Evolutionary conservation across 2,888 invertebrate genomes (phyloP).

Genomic region (Leptura quadrifasciata): DNA sequence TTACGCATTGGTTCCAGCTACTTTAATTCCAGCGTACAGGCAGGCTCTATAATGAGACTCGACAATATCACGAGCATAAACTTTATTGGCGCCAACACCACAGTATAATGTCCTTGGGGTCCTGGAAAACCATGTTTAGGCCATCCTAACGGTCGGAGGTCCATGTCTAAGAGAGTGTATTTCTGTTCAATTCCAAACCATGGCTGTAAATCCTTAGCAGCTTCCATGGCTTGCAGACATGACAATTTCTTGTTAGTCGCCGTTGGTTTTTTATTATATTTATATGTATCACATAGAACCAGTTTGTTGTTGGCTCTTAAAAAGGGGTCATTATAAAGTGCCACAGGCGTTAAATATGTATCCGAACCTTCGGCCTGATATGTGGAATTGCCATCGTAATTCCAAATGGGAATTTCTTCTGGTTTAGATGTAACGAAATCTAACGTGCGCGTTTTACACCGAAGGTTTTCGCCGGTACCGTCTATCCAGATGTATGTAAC

Average conservation of each 20-base stretch:
- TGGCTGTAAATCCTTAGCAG: constrained; percentile 83
- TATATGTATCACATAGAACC: constrained; percentile 93
- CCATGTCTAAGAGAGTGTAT: constrained; percentile 91
- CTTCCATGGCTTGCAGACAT: constrained; percentile 85
- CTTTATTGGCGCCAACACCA: constrained; percentile 96
- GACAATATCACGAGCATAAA: constrained; percentile 96
- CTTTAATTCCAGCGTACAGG: constrained; percentile 94
- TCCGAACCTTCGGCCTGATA: constrained; percentile 94
- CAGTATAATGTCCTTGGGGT: constrained; percentile 99
- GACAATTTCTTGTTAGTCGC: constrained; percentile 84
- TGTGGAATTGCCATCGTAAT: constrained; percentile 95
- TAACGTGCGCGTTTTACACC: constrained; percentile 92
- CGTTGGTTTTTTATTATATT: constrained; percentile 89
- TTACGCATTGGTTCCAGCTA: constrained; percentile 97
- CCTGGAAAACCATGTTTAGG: constrained; percentile 95
- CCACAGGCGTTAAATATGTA: constrained; percentile 93
- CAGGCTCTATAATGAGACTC: constrained; percentile 97
- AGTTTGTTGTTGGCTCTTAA: constrained; percentile 91
- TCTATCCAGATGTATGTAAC: constrained; percentile 97
- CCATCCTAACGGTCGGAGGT: constrained; percentile 93
- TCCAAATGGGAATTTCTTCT: constrained; percentile 93
- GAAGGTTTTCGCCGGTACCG: constrained; percentile 90
- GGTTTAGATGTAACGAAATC: constrained; percentile 86
- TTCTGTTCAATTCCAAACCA: constrained; percentile 98
- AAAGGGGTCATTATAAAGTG: constrained; percentile 96